Evolutionary conservation across 2,797 vertebrate species (phyloP).

Genomic region (Chiroxiphia lanceolata): DNA sequence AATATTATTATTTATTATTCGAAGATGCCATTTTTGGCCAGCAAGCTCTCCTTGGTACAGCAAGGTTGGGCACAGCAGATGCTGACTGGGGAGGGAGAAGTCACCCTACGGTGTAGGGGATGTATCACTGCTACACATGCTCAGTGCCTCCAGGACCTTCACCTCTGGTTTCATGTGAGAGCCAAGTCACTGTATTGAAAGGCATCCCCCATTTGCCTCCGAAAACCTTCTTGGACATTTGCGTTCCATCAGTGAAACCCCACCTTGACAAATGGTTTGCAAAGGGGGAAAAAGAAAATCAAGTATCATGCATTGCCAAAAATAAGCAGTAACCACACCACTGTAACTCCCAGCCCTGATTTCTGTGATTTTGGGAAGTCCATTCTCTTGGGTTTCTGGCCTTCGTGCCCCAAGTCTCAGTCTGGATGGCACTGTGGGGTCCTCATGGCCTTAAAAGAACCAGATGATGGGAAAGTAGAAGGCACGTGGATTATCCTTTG

Average conservation of each 20-base stretch:
- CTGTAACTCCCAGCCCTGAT: accelerated
- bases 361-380: neutral
- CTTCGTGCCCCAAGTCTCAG: neutral
- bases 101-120: neutral
- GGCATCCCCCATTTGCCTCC: neutral
- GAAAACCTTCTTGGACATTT: neutral
- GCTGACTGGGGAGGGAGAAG: neutral
- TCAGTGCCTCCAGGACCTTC: neutral
- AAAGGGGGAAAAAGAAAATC: neutral
- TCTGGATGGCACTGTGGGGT: neutral
- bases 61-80: neutral
- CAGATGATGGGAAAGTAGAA: neutral
- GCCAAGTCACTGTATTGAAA: neutral
- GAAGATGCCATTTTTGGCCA: neutral
- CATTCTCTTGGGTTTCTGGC: neutral
- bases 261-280: neutral
- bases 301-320: neutral
- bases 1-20: slow-evolving; percentile 56
- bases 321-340: neutral
- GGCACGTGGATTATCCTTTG: neutral
- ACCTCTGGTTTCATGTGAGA: neutral
- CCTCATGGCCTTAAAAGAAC: neutral
- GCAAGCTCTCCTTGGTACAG: neutral
- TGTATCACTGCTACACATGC: accelerated
- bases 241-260: neutral